Evolutionary conservation across 1,140 invertebrate species (phyloP).

Genomic region (Sminthurides bifidus): DNA sequence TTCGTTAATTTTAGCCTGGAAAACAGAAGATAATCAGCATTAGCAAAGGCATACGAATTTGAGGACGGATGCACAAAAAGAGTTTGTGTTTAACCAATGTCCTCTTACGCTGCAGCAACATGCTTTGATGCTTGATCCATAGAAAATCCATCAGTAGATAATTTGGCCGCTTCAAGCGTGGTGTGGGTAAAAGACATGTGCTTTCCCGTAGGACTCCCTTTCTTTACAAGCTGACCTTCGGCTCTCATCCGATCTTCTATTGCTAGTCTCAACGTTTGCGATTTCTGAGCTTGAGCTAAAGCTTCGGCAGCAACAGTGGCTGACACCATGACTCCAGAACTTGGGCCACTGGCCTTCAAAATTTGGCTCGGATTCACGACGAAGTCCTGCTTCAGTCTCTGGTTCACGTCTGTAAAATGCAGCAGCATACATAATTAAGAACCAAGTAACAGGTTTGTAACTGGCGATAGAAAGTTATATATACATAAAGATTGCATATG

Average conservation of each 20-base stretch:
- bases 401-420: not conserved
- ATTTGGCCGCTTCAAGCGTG: not conserved
- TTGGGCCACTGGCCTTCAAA: not conserved
- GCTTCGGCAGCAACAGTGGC: not conserved
- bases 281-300: not conserved
- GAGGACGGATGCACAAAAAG: no score
- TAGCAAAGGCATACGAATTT: not conserved
- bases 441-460: not conserved
- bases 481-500: not conserved
- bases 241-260: not conserved
- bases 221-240: not conserved
- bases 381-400: not conserved
- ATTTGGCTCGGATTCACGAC: no score
- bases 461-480: not conserved
- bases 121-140: constrained; percentile 12
- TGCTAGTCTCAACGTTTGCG: not conserved
- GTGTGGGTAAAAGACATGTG: not conserved
- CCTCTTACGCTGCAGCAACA: constrained; percentile 2
- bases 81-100: no score
- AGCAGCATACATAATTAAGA: not conserved
- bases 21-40: not conserved
- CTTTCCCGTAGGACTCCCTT: not conserved
- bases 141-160: not conserved
- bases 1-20: not conserved
- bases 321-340: not conserved